Base-by-base conservation (phyloP, 35 echinoderm and acorn worm species). In the Acanthaster planci region DNA sequence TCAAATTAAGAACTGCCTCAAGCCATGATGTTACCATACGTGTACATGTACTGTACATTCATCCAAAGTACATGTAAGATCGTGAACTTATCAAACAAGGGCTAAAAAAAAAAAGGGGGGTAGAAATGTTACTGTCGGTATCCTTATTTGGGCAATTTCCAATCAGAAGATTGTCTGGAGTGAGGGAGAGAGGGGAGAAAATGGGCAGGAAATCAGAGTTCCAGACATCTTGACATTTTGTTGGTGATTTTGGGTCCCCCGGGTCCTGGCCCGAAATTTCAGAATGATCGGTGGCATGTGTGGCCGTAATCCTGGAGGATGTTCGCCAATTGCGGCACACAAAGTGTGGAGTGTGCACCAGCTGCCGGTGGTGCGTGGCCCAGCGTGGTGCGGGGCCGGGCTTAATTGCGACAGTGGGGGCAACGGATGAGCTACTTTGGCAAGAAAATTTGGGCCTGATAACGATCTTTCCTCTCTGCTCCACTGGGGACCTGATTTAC, bases 181-280 rank as follows among this genome's bases (percentile, higher is more conserved):
- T 29, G 42, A 47, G 42, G 12, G 42, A 47, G 42, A 47, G 42
- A 47, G 42, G 12, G 42, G 12, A 47, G 42, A 4, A 47, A 47
- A 47, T 47, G 42, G 10, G 64, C 64, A 72, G 64, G 64, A 72
- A 72, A 35, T 34, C 64, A 30, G 26, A 72, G 64, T 10, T 34
- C 64, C 26, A 72, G 64, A 72, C 64, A 72, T 72, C 64, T 72
- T 72, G 64, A 72, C 64, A 72, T 72, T 72, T 72, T 72, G 64
- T 72, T 72, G 29, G 64, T 72, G 64, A 72, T 72, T 72, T 31
- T 26, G 64, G 34, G 23, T 30, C 64, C 64, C 64, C 19, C 2
- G 64, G 15, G 64, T 31, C 34, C 34, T 72, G 26, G 34, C 23
- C 64, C 64, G 26, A 72, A 72, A 72, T 72, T 72, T 72, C 29